A percentile compares a stretch with the other conserved stretches of the same genome.
phyloP scores from a whole-genome alignment of 2,888 invertebrate species.

The Scrobipalpa costella region DNA sequence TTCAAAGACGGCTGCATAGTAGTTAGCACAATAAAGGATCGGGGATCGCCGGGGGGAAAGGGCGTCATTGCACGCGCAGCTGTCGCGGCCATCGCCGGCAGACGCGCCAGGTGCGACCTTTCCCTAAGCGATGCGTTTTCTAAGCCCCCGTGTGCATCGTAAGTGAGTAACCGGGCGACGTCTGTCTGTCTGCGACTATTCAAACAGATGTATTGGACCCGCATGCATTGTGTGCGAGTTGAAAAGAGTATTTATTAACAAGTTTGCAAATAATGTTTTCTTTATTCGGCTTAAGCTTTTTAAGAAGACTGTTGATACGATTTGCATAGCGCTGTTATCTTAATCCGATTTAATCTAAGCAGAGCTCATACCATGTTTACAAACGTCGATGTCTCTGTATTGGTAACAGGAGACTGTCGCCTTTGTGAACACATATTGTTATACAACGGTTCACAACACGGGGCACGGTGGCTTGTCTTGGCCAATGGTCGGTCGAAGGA shows the following conservation, averaged over 20 bases:
- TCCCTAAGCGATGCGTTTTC: constrained; percentile 27
- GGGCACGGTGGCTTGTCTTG: neutral
- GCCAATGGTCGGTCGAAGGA: neutral
- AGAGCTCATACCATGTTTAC: neutral
- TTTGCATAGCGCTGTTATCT: no score
- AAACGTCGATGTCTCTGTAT: neutral
- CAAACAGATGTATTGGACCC: constrained; percentile 10
- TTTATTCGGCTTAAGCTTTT: neutral
- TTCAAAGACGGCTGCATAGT: constrained; percentile 31
- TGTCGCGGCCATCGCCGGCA: constrained; percentile 45
- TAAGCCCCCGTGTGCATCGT: constrained; percentile 18
- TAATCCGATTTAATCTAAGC: neutral
- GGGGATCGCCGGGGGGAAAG: constrained; percentile 31
- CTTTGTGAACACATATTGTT: constrained; percentile 22
- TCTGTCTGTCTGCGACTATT: constrained; percentile 5
- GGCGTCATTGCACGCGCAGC: constrained; percentile 49
- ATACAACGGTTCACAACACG: neutral
- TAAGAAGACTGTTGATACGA: neutral
- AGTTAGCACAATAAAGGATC: constrained; percentile 29
- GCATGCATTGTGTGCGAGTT: neutral
- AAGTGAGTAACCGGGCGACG: constrained; percentile 16
- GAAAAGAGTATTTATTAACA: neutral
- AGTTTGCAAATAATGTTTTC: neutral
- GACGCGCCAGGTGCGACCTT: constrained; percentile 44
- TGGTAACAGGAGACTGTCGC: constrained; percentile 15